Evolutionary conservation across 1,140 invertebrate genomes (phyloP).

Genomic region (Magallana ariakensis): DNA sequence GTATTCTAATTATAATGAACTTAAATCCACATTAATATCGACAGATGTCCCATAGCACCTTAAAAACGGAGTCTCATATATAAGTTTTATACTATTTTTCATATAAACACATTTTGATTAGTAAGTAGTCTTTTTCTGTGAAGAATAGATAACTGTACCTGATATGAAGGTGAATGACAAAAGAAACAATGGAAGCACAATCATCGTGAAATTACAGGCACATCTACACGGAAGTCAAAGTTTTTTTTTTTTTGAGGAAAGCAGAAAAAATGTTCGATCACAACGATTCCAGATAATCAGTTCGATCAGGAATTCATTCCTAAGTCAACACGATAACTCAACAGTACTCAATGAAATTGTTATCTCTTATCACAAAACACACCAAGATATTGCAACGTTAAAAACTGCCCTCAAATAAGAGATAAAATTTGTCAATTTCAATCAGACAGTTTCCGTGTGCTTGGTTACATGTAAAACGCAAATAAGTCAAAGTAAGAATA

Average conservation of each 20-base stretch:
- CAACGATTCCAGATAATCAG: slow-evolving; percentile 8
- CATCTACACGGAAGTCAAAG: not conserved
- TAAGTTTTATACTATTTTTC: no score
- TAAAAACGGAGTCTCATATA: no score
- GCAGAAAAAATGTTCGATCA: not conserved
- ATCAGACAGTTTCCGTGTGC: no score
- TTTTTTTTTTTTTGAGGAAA: not conserved
- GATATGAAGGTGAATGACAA: not conserved
- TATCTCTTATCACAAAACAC: slow-evolving; percentile 12
- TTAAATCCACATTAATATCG: no score
- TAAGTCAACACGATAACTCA: not conserved
- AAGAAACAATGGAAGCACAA: not conserved
- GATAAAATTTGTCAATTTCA: no score
- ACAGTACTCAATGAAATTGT: not conserved
- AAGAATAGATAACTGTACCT: not conserved
- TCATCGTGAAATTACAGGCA: not conserved
- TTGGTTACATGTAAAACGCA: no score
- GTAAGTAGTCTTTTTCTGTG: not conserved
- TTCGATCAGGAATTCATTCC: slow-evolving; percentile 15
- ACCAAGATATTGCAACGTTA: not conserved
- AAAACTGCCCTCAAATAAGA: no score
- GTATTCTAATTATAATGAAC: no score
- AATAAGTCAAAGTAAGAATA: no score
- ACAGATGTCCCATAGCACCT: no score
- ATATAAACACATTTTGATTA: not conserved